Evolutionary conservation across 2,797 vertebrate genomes (phyloP), one percentile per base, ranked within the genome.

Genomic region (Sebastes oblongus): DNA sequence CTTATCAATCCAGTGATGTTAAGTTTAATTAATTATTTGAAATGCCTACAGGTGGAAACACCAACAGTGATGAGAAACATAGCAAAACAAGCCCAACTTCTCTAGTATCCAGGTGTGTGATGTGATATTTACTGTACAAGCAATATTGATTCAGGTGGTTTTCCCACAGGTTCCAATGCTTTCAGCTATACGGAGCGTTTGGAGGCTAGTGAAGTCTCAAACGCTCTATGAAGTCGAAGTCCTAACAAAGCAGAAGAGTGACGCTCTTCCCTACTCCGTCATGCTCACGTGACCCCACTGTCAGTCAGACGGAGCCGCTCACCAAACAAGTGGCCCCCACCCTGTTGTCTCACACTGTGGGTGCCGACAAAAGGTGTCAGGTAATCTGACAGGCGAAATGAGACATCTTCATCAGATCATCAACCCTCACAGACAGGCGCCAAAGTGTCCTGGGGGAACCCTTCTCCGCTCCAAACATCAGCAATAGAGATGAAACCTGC

Each of bases 401-500:
- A 94, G 90, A 93, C 77, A 52, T 92, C 92, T 93, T 92, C 92
- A 94, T 95, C 91, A 92, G 91, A 94, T 93, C 92, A 92, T 91
- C 90, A 93, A 88, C 81, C 89, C 60, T 77, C 83, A 66, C 84
- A 89, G 91, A 90, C 85, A 87, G 89, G 85, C 68, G 52, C 83
- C 88, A 89, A 89, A 77, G 75, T 77, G 75, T 91, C 91, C 92
- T 79, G 58, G 30, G 88, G 92, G 83, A 85, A 55, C 59, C 34
- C 34, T 65, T 73, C 69, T 69, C 56, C 72, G 66, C 70, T 71
- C 68, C 61, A 78, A 67, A 77, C 65, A 89, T 77, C 81, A 88
- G 69, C 58, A 58, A 46, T 5, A 74, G 42, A 86, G 52, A 82
- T 76, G 36, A 85, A 82, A 78, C 77, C 74, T 20, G 55, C 50